Evolutionary conservation across 2,888 invertebrate genomes (phyloP), one percentile per base, ranked within the genome.

Genomic region (Hanleya hanleyi): DNA sequence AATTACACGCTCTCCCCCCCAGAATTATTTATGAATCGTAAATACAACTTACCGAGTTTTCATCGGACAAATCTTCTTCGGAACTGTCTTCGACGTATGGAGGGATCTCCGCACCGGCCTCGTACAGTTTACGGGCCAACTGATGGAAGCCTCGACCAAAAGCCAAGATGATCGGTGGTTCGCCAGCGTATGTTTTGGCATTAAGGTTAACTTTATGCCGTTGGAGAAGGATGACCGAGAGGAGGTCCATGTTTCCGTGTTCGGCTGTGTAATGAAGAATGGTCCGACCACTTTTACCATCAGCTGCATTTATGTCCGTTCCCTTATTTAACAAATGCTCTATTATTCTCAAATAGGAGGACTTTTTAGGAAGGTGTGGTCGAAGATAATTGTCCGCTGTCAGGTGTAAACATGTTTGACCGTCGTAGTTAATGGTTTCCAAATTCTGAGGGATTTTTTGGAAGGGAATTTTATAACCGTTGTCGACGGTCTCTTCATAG

Each of bases 321-420:
- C 96, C 96, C 87, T 94, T 94, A 88, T 93, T 93, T 49, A 95
- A 92, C 57, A 97, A 92, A 78, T 94, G 93, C 79, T 94, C 93
- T 64, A 97, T 91, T 29, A 95, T 92, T 26, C 26, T 18, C 2
- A 22, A 4, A 32, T 57, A 57, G 9, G 22, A 15, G 22, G 22
- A 15, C 22, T 57, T 57, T 57, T 22, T n/a, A n/a, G n/a, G n/a
- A n/a, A n/a, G 57, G 4, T 57, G 22, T 57, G 57, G 22, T 26
- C 94, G 91, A 85, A 96, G 93, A 3, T 95, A 95, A 38, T 93
- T 92, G 73, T 93, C 91, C 26, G 96, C 95, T 41, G 97, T 96
- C 82, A 96, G 90, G 89, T 97, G 97, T 67, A 97, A 93, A 88
- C 96, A 96, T 78, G 94, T 95, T 91, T 96, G 94, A 88, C 96